Conservation (phyloP, 30 jellyfish, hydroid and myxozoan genomes). For the Turritopsis dohrnii region DNA sequence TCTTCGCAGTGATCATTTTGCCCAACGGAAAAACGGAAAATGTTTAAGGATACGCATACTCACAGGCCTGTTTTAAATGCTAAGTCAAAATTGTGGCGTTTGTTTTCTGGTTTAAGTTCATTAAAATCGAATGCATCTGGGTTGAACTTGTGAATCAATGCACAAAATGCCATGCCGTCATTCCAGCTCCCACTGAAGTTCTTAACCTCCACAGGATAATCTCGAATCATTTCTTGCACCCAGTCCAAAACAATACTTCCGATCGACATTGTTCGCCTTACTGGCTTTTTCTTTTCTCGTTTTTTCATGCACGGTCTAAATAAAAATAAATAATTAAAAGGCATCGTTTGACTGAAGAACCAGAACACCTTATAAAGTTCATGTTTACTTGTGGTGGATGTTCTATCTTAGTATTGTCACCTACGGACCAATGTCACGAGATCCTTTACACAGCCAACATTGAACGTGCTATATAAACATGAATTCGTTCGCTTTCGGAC, state of each 20-base stretch:
- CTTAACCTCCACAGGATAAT: slow-evolving; percentile 66
- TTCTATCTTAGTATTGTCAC: too few relatives aligned
- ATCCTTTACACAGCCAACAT: too few relatives aligned
- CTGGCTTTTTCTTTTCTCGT: slow-evolving; percentile 65
- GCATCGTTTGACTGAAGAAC: neutral
- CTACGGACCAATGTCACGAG: too few relatives aligned
- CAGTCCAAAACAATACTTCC: slow-evolving; percentile 88
- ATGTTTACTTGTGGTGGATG: too few relatives aligned
- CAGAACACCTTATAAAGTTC: too few relatives aligned
- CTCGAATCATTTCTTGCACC: slow-evolving; percentile 94
- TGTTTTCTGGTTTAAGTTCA: slow-evolving; percentile 46
- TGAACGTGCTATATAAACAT: too few relatives aligned
- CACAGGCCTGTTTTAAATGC: slow-evolving; percentile 92
- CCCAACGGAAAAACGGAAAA: neutral
- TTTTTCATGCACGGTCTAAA: slow-evolving; percentile 85
- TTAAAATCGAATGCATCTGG: slow-evolving; percentile 73
- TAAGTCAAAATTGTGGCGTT: slow-evolving; percentile 51
- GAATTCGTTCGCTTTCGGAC: too few relatives aligned
- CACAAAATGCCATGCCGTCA: slow-evolving; percentile 89
- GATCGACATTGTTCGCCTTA: slow-evolving; percentile 76
- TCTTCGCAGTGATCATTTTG: too few relatives aligned
- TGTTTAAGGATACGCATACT: slow-evolving; percentile 14
- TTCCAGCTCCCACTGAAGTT: slow-evolving; percentile 90
- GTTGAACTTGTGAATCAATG: slow-evolving; percentile 70
- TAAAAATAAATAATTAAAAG: neutral